phyloP scores from a whole-genome alignment of 2,113 vertebrate species.

The Isichthys henryi region DNA sequence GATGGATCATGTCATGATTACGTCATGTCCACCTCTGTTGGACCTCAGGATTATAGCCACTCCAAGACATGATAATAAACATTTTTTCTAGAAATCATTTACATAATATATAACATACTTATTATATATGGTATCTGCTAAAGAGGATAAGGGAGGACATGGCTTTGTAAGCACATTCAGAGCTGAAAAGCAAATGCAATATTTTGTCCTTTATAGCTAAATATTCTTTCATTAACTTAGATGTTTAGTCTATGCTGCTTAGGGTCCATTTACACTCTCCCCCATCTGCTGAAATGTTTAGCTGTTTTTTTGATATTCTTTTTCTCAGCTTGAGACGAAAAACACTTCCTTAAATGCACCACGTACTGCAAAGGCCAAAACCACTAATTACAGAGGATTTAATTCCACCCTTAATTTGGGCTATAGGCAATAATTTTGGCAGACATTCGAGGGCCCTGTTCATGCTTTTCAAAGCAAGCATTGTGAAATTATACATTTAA shows the following conservation, averaged over 20 bases:
- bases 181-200: neutral
- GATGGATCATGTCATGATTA: slow-evolving; percentile 23
- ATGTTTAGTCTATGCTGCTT: neutral
- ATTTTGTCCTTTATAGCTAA: neutral
- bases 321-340: neutral
- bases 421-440: neutral
- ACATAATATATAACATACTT: neutral
- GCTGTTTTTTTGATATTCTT: neutral
- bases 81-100: neutral
- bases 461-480: slow-evolving; percentile 4
- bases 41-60: slow-evolving; percentile 10
- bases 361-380: neutral
- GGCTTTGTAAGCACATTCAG: neutral
- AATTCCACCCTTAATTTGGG: slow-evolving; percentile 10
- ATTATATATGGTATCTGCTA: neutral
- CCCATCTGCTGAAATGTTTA: neutral
- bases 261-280: neutral
- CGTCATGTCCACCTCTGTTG: slow-evolving; percentile 21
- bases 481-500: slow-evolving; percentile 11
- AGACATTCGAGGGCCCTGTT: neutral
- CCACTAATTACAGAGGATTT: slow-evolving; percentile 3
- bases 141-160: neutral
- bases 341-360: neutral
- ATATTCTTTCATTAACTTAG: neutral
- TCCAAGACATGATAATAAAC: neutral